Evolutionary conservation across 2,888 invertebrate species (phyloP).

Genomic region (Meiosimyza platycephala): DNA sequence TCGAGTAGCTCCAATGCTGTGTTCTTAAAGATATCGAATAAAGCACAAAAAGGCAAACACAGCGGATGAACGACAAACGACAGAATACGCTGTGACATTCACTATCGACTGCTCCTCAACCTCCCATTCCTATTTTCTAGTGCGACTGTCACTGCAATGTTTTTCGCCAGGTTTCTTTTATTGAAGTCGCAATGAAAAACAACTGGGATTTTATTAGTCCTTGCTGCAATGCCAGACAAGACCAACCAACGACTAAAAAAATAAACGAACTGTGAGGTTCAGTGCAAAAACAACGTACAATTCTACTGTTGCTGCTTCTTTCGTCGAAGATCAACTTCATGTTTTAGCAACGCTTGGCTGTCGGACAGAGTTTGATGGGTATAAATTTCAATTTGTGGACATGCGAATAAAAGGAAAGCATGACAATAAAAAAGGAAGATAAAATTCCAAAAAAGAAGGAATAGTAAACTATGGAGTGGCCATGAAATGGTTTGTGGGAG

Average conservation of each 20-base stretch:
- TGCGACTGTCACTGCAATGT: neutral
- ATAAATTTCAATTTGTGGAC: conserved; percentile 35
- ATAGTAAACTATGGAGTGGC: too few relatives aligned
- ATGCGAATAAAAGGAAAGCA: neutral
- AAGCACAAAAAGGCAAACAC: conserved; percentile 10
- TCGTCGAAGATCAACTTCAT: neutral
- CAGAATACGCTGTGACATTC: neutral
- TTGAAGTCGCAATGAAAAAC: conserved; percentile 16
- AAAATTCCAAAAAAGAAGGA: too few relatives aligned
- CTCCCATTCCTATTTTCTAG: neutral
- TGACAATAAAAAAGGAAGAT: neutral
- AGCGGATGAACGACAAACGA: neutral
- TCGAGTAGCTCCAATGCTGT: conserved; percentile 23
- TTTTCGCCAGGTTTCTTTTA: conserved; percentile 11
- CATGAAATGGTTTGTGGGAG: too few relatives aligned
- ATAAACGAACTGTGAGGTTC: too few relatives aligned
- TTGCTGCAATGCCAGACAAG: too few relatives aligned
- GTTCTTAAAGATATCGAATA: neutral
- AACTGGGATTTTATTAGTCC: neutral
- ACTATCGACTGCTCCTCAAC: neutral
- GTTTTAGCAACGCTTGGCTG: conserved; percentile 35
- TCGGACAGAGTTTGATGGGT: conserved; percentile 29
- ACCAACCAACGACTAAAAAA: too few relatives aligned
- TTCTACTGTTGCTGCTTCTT: neutral
- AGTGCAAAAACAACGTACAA: too few relatives aligned